Evolutionary conservation across 2,113 vertebrate genomes (phyloP), one percentile per base, ranked within the genome.

Genomic region (Colistium nudipinnis): DNA sequence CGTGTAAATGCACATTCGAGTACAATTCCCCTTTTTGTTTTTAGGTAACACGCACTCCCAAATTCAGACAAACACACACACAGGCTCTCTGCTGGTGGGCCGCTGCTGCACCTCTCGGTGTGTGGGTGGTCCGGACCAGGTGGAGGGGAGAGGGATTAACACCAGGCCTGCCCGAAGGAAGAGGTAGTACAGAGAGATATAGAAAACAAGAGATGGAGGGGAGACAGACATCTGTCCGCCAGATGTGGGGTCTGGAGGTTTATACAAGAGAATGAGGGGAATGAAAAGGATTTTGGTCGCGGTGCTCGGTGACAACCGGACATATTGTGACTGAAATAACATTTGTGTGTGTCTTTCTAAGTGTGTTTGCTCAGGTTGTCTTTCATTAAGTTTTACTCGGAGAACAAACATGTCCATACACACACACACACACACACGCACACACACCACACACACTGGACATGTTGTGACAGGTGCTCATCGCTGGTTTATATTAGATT

Each of bases 121-220:
- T 75, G 84, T 90, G 91, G 91, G 92, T 93, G 92, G 92, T 91
- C 91, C 53, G 17, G 63, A 54, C 81, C 87, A 88, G 88, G 88
- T 90, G 91, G 87, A 89, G 75, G 81, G 88, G 85, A 80, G 81
- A 83, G 35, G 69, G 78, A 90, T 92, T 91, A 90, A 87, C 85
- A 87, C 87, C 83, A 88, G 59, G 67, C 83, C 81, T 51, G 73
- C 76, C 80, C 75, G 49, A 68, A 89, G 68, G 76, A 70, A 62
- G 59, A 66, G 53, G 51, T 7, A 45, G 44, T 45, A 45, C 9
- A 20, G 13, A 12, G 55, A 70, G 70, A 68, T 62, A 72, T 65
- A 68, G 69, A 80, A 81, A 78, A 80, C 48, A 62, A 51, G 65
- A 70, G 65, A 70, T 35, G 67, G 67, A 78, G 66, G 41, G 19